Evolutionary conservation across 2,113 vertebrate species (phyloP).

Genomic region (Datnioides undecimradiatus): DNA sequence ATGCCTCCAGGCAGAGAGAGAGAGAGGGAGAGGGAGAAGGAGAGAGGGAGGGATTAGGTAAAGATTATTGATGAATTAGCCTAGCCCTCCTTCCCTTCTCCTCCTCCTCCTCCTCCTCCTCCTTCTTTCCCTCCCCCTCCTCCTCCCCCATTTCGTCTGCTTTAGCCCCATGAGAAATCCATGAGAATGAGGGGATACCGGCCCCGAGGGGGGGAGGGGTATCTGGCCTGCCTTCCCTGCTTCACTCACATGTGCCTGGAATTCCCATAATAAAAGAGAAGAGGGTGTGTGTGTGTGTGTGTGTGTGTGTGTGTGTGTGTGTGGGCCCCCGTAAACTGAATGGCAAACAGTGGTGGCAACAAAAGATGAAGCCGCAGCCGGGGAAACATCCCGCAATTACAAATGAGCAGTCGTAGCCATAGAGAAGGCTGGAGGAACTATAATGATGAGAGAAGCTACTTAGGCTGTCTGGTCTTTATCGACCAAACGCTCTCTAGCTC

Average conservation of each 20-base stretch:
- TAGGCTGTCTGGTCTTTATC: conserved; percentile 38
- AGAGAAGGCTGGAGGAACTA: conserved; percentile 41
- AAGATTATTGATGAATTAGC: conserved; percentile 87
- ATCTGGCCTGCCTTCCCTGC: conserved; percentile 49
- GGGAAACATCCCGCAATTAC: conserved; percentile 63
- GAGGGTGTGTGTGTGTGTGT: conserved; percentile 42
- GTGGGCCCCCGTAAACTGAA: conserved; percentile 71
- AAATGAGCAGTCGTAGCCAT: conserved; percentile 65
- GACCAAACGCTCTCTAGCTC: conserved; percentile 30
- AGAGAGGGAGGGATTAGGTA: conserved; percentile 81
- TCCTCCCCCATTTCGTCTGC: conserved; percentile 27
- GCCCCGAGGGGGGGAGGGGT: conserved; percentile 58
- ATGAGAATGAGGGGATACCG: conserved; percentile 70
- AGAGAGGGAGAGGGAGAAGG: conserved; percentile 58
- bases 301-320: conserved; percentile 53
- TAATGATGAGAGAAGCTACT: conserved; percentile 53
- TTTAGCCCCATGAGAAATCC: conserved; percentile 72
- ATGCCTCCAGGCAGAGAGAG: conserved; percentile 79
- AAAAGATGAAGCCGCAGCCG: conserved; percentile 61
- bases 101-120: neutral
- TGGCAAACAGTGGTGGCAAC: conserved; percentile 71
- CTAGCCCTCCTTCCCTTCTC: conserved; percentile 56
- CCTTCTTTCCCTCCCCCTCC: neutral
- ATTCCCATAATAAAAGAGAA: conserved; percentile 76
- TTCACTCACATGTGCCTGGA: conserved; percentile 72